Evolutionary conservation across 2,888 invertebrate genomes (phyloP).

Genomic region (Leptopilina syphax): DNA sequence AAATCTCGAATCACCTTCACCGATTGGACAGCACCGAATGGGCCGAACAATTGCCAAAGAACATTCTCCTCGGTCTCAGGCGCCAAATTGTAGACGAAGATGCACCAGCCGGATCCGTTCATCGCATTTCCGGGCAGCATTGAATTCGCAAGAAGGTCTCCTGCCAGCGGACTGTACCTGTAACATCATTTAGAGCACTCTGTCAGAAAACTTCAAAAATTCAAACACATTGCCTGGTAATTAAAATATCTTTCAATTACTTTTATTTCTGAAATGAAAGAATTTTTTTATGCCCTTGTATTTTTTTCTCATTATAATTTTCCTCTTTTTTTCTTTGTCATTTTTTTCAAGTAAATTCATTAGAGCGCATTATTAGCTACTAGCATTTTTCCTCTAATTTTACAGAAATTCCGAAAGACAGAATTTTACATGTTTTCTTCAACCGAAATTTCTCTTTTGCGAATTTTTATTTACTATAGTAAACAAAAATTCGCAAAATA

Average conservation of each 20-base stretch:
- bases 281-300: not conserved
- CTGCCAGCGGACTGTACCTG: conserved; percentile 92
- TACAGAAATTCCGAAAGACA: too few relatives aligned
- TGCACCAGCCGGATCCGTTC: conserved; percentile 89
- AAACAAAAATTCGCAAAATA: too few relatives aligned
- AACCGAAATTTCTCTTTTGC: too few relatives aligned
- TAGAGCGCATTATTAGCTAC: too few relatives aligned
- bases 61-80: conserved; percentile 97
- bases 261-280: not conserved
- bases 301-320: too few relatives aligned
- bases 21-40: conserved; percentile 94
- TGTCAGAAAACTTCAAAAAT: not conserved
- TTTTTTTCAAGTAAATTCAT: too few relatives aligned
- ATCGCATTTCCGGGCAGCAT: conserved; percentile 86
- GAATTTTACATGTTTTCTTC: too few relatives aligned
- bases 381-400: too few relatives aligned
- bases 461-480: too few relatives aligned
- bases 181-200: conserved; percentile 58
- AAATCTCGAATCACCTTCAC: conserved; percentile 95
- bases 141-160: conserved; percentile 85
- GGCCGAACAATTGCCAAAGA: conserved; percentile 97
- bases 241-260: not conserved
- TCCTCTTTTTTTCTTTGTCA: too few relatives aligned
- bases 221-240: not conserved
- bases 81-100: conserved; percentile 97